Evolutionary conservation across 2,113 vertebrate genomes (phyloP), one percentile per base, ranked within the genome.

Genomic region (Amblyopsis rosae): DNA sequence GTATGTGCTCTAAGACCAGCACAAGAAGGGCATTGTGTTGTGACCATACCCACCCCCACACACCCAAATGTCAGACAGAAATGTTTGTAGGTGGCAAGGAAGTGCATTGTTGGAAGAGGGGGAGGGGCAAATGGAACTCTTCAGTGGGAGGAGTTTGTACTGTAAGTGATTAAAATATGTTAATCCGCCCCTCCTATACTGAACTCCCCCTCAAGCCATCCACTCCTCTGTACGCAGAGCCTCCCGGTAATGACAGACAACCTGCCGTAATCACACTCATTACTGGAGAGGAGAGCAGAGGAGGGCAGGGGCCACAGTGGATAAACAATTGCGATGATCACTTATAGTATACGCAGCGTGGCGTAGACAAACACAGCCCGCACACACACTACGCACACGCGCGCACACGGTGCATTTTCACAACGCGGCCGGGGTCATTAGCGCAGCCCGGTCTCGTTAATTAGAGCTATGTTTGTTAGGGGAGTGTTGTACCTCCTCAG

Each of bases 401-500:
- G 4, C 15, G 63, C 47, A 50, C 35, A 26, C 61, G 13, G 72
- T 65, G 26, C 60, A 71, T 75, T 65, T 47, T 33, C 49, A 6
- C 83, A 63, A 59, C 72, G 17, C 64, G 75, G 82, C 81, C 79
- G 15, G 76, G 77, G 79, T 76, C 80, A 87, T 88, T 88, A 87
- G 69, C 55, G 72, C 73, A 3, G 56, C 48, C 48, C 13, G 50
- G 59, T 59, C 48, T 85, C 63, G 83, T 88, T 91, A 89, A 90
- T 90, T 86, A 87, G 75, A 88, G 78, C 72, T 35, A 69, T 80
- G 81, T 89, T 88, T 73, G 77, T 89, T 77, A 79, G 76, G 57
- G 64, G 32, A 79, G 70, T 82, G 84, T 88, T 84, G 80, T 85
- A 87, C 80, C 82, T 88, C 78, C 82, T 90, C 87, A 90, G 88